phyloP scores from a whole-genome alignment of 2,113 vertebrate species.

The Cyrtonyx montezumae region DNA sequence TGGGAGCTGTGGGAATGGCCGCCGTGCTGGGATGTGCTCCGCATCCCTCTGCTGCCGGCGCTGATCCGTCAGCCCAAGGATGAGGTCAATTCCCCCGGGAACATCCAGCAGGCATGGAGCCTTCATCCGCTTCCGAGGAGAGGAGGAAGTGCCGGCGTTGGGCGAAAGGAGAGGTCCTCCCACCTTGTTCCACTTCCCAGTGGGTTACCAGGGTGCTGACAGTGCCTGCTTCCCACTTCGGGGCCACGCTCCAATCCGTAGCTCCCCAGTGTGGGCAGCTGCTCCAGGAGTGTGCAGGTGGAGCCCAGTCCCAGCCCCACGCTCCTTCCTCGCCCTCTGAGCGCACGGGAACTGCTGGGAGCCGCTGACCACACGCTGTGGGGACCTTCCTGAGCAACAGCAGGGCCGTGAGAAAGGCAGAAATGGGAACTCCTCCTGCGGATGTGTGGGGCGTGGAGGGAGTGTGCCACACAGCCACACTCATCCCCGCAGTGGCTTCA shows the following conservation, averaged over 20 bases:
- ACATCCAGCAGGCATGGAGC: not conserved
- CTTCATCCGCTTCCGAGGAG: not conserved
- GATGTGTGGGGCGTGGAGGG: not conserved
- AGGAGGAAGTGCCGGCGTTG: not conserved
- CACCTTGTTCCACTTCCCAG: rapidly evolving
- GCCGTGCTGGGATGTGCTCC: not conserved
- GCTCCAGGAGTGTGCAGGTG: not conserved
- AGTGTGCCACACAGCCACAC: not conserved
- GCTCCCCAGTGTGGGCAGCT: too few species aligned
- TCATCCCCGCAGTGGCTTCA: not conserved
- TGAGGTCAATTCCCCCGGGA: not conserved
- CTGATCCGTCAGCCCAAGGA: not conserved
- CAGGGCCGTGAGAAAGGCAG: rapidly evolving
- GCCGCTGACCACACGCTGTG: not conserved
- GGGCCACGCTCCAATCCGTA: not conserved
- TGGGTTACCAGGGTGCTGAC: not conserved
- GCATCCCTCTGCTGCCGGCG: not conserved
- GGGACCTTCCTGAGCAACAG: not conserved
- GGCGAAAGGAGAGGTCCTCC: not conserved
- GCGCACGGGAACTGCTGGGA: rapidly evolving
- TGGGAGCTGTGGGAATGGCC: not conserved
- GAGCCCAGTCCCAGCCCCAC: rapidly evolving
- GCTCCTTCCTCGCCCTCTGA: not conserved
- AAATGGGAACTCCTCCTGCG: rapidly evolving
- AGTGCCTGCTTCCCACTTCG: not conserved